Conservation (phyloP, 1,140 invertebrate genomes). For the Habropoda laboriosa region DNA sequence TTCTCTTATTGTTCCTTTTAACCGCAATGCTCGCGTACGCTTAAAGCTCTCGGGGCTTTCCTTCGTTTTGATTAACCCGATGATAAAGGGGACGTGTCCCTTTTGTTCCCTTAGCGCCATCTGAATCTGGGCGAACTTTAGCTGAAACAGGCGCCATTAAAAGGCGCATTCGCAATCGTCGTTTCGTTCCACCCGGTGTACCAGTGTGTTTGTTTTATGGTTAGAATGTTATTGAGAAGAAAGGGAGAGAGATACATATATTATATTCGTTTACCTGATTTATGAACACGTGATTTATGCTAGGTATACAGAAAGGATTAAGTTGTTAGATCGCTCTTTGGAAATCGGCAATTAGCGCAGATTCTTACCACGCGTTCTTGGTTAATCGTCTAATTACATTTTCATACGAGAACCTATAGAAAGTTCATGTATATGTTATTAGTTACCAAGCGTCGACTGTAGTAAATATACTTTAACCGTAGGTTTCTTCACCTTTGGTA, state of each 20-base stretch:
- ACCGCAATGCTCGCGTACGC: not conserved
- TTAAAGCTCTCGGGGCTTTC: constrained; percentile 23
- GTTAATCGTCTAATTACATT: not conserved
- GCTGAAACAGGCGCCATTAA: not conserved
- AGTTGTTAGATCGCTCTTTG: not conserved
- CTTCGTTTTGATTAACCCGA: constrained; percentile 31
- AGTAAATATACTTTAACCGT: too few species aligned
- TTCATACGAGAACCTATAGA: not conserved
- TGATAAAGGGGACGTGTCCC: constrained; percentile 19
- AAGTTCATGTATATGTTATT: not conserved
- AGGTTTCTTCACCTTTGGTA: too few species aligned
- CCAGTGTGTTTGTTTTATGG: not conserved
- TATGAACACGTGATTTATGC: not conserved
- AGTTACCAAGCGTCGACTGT: not conserved
- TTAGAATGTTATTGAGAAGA: not conserved
- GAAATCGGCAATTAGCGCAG: not conserved
- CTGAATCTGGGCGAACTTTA: constrained; percentile 1
- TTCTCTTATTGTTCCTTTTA: constrained; percentile 47
- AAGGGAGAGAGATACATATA: too few species aligned
- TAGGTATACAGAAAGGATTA: not conserved
- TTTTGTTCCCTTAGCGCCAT: constrained; percentile 3
- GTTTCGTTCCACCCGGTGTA: not conserved
- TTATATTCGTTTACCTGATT: too few species aligned
- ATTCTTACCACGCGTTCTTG: not conserved
- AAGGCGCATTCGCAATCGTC: constrained; percentile 20